These are phyloP conservation scores for Campaea margaritaria DNA, from an alignment of 2,888 invertebrate genomes.

Conservation along the genomic window DNA sequence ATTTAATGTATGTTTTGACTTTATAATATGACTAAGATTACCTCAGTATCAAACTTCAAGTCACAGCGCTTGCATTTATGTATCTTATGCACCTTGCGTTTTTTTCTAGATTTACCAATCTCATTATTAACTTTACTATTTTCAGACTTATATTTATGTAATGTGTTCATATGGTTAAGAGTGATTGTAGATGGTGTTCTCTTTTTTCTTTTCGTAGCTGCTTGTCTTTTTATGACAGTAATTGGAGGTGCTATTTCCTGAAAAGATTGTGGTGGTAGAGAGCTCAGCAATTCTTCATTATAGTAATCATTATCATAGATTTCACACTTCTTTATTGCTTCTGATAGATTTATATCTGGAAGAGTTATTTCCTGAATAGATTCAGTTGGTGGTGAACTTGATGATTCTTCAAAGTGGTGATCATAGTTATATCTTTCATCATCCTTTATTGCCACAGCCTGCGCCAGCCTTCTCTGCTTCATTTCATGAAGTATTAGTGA, in stretches of 20 bases:
- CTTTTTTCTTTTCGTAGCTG: conserved; percentile 5
- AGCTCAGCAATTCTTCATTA: too few species aligned
- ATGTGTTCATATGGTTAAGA: conserved; percentile 10
- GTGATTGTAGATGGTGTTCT: conserved; percentile 3
- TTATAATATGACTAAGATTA: conserved; percentile 12
- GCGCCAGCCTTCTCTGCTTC: conserved; percentile 33
- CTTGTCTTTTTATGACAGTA: neutral
- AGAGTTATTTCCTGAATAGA: neutral
- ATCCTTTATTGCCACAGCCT: conserved; percentile 12
- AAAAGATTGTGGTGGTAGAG: too few species aligned
- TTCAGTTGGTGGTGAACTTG: neutral
- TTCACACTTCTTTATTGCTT: too few species aligned
- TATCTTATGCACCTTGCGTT: conserved; percentile 22
- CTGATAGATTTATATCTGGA: neutral
- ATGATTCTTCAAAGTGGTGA: conserved; percentile 12
- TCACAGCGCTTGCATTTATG: conserved; percentile 43
- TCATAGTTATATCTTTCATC: conserved; percentile 23
- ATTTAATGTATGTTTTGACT: too few species aligned
- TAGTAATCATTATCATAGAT: too few species aligned
- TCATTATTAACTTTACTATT: conserved; percentile 3
- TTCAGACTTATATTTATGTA: conserved; percentile 11
- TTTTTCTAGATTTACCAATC: conserved; percentile 15
- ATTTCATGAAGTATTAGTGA: conserved; percentile 41
- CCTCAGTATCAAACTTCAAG: conserved; percentile 44
- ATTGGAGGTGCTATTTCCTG: too few species aligned